These are phyloP conservation scores for Pachyuromys duprasi DNA, from an alignment of 2,797 vertebrate genomes.

Conservation along the genomic window DNA sequence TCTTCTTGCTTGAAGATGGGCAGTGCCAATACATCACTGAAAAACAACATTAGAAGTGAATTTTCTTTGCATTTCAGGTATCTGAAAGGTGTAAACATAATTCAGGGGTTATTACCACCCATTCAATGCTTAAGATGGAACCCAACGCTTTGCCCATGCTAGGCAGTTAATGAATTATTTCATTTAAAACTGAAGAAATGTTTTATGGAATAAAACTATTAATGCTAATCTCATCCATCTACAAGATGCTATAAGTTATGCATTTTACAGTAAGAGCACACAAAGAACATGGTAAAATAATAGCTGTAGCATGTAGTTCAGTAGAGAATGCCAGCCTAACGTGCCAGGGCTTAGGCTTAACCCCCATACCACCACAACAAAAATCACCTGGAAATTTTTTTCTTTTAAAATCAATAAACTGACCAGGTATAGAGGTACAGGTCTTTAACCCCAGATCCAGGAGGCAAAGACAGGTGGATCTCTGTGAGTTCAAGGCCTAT, in stretches of 20 bases:
- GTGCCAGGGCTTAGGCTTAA: neutral
- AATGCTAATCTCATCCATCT: constrained; percentile 6
- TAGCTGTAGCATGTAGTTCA: neutral
- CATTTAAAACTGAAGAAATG: constrained; percentile 43
- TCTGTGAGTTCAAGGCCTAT: neutral
- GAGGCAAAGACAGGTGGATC: neutral
- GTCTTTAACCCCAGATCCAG: neutral
- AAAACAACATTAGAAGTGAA: constrained; percentile 72
- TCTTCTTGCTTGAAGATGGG: constrained; percentile 99
- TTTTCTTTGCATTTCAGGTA: constrained; percentile 34
- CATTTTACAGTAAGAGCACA: neutral
- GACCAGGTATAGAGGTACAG: neutral
- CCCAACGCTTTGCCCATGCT: neutral
- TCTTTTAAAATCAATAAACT: constrained; percentile 7
- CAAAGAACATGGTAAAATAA: neutral
- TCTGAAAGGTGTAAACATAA: neutral
- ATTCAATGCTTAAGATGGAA: neutral
- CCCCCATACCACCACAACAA: neutral
- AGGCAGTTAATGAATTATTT: neutral
- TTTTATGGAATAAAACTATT: neutral
- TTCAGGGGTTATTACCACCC: neutral
- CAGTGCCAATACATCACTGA: constrained; percentile 97
- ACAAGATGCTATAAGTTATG: neutral
- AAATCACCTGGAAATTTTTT: neutral
- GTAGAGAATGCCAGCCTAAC: neutral